These are phyloP conservation scores for Andrena cerasifolii DNA, from an alignment of 1,140 invertebrate genomes.

Conservation along the genomic window DNA sequence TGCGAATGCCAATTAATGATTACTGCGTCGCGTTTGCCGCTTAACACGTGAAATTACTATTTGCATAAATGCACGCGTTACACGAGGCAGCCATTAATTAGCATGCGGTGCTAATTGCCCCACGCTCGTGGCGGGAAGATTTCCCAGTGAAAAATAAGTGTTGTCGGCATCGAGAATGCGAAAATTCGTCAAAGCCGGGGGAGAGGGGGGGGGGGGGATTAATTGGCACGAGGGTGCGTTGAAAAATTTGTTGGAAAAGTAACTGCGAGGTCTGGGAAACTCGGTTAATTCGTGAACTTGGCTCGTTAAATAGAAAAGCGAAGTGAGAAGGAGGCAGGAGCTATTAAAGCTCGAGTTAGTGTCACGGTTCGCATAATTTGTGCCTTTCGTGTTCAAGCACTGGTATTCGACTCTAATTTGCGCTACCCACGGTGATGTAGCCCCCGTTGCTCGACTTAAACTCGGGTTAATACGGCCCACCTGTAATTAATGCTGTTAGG, in stretches of 20 bases:
- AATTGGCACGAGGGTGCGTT: neutral
- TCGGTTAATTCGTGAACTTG: constrained; percentile 31
- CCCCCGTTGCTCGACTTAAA: constrained; percentile 5
- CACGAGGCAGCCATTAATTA: constrained; percentile 17
- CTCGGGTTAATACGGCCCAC: constrained; percentile 1
- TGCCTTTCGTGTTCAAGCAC: constrained; percentile 4
- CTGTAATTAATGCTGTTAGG: constrained; percentile 7
- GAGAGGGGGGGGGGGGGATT: neutral
- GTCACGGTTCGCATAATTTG: constrained; percentile 35
- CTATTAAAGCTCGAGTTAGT: constrained; percentile 26
- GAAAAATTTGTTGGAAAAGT: neutral
- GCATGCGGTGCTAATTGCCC: constrained; percentile 23
- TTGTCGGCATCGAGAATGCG: neutral
- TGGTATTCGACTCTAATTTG: constrained; percentile 10
- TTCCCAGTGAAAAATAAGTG: neutral
- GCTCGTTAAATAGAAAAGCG: constrained; percentile 24
- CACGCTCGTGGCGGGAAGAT: neutral
- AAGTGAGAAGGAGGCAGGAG: neutral
- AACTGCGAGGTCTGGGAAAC: neutral
- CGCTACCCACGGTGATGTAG: neutral
- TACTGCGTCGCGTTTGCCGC: constrained; percentile 1
- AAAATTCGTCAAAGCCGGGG: neutral
- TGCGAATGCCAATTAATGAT: neutral
- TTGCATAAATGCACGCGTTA: constrained; percentile 1
- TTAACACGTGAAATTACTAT: constrained; percentile 20